These are phyloP conservation scores for Chionomys nivalis DNA, from an alignment of 2,113 vertebrate species.

Conservation along the genomic window DNA sequence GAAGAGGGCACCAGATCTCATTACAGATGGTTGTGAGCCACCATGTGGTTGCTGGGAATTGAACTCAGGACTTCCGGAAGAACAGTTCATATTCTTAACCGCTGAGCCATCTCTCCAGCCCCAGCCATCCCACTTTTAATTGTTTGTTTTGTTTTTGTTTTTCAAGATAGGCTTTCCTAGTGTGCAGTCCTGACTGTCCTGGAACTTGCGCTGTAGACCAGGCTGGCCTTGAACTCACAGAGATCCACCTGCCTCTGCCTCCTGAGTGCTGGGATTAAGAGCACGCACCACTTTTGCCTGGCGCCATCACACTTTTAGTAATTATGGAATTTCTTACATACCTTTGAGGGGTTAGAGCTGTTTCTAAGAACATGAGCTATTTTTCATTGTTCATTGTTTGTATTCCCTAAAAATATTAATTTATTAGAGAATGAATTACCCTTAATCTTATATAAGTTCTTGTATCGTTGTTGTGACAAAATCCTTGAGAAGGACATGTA, in stretches of 20 bases:
- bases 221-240: background rate
- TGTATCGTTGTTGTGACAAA: background rate
- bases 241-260: background rate
- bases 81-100: too few species aligned
- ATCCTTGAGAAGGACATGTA: background rate
- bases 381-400: background rate
- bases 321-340: background rate
- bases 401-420: background rate
- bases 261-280: background rate
- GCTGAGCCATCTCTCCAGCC: too few species aligned
- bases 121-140: too few species aligned
- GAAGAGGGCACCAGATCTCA: too few species aligned
- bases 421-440: background rate
- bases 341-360: background rate
- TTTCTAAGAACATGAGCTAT: background rate
- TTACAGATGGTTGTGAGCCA: too few species aligned
- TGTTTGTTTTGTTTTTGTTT: background rate
- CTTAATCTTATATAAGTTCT: background rate
- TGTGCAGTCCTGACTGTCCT: background rate
- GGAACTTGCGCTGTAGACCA: background rate
- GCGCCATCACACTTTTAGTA: background rate
- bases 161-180: background rate
- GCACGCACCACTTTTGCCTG: background rate
- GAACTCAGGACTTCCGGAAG: too few species aligned
- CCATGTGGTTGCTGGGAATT: too few species aligned